phyloP scores from a whole-genome alignment of 2,113 vertebrate species.

The Garra rufa region DNA sequence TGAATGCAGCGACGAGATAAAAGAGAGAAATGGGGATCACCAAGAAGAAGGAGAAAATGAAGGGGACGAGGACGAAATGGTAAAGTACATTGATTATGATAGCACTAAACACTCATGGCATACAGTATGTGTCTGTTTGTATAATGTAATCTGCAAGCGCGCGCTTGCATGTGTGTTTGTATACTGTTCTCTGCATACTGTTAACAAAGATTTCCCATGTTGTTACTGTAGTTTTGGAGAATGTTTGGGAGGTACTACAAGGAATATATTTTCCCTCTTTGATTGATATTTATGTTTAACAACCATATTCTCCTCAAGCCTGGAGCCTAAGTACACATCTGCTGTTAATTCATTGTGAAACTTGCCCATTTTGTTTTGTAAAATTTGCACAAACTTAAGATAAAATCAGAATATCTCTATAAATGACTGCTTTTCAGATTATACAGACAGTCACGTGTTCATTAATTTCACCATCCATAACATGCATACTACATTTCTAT shows the following conservation, averaged over 20 bases:
- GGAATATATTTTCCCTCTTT: background rate
- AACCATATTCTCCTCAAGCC: background rate
- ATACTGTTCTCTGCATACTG: background rate
- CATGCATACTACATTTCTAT: too few relatives aligned
- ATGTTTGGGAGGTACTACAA: background rate
- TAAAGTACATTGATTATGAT: conserved; percentile 35
- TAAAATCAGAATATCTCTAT: too few relatives aligned
- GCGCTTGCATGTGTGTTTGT: background rate
- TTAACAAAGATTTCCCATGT: background rate
- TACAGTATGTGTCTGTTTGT: background rate
- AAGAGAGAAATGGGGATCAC: conserved; percentile 43
- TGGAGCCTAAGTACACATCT: background rate
- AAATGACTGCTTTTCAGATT: too few relatives aligned
- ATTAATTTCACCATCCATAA: too few relatives aligned
- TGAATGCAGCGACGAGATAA: conserved; percentile 36
- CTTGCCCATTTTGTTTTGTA: too few relatives aligned
- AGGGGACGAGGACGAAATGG: conserved; percentile 61
- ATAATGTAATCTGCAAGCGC: background rate
- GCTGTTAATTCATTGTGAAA: too few relatives aligned
- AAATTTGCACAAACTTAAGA: too few relatives aligned
- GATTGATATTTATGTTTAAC: background rate
- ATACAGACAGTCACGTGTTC: too few relatives aligned
- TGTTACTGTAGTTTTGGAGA: background rate
- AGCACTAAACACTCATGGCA: background rate
- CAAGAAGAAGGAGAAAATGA: conserved; percentile 47